Base-by-base conservation (phyloP, 2,113 vertebrate genomes). In the Psilopogon haemacephalus region DNA sequence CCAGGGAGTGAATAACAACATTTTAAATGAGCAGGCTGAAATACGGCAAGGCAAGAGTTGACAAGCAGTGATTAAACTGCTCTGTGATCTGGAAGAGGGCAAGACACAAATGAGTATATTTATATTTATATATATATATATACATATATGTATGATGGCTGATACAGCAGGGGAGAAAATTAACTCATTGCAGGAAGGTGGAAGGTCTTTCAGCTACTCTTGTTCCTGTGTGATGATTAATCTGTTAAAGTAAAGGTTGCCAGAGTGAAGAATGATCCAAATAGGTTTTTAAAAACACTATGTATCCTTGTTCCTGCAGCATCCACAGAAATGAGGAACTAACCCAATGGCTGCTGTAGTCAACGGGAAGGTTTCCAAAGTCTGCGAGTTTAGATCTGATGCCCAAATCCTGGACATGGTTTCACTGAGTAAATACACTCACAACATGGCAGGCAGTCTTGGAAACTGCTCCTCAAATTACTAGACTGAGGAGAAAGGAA, bases 1-100 rank as follows among this genome's bases (percentile, higher is more conserved):
- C 95, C 74, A 73, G 89, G 80, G 89, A 91, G 69, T 42, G 70
- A 94, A 95, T 81, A 94, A 81, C 78, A 90, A 84, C 73, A 70
- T 89, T 95, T 93, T 33, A 95, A 89, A 93, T 42, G 74, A 89
- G 68, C 85, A 77, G 86, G 81, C 59, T 95, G 92, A 87, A 91
- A 79, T 91, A 72, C 8, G 80, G 90, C 91, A 83, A 81, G 76
- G 89, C 54, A 6, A 88, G 73, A 93, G 77, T n/a, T 91, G 91
- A 69, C 81, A 94, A 50, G 88, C 80, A 68, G 69, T 94, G 95
- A 96, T 96, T 88, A 95, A 95, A 91, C 83, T 86, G 80, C 87
- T 89, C 87, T 71, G 75, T 92, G 92, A 93, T 89, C 80, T 65
- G 86, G 78, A 94, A 91, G 89, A 93, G 88, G 76, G 55, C 44